Percentiles rank a stretch among this genome's conserved stretches.
phyloP scores from a whole-genome alignment of 2,113 vertebrate species.

The Maylandia zebra region DNA sequence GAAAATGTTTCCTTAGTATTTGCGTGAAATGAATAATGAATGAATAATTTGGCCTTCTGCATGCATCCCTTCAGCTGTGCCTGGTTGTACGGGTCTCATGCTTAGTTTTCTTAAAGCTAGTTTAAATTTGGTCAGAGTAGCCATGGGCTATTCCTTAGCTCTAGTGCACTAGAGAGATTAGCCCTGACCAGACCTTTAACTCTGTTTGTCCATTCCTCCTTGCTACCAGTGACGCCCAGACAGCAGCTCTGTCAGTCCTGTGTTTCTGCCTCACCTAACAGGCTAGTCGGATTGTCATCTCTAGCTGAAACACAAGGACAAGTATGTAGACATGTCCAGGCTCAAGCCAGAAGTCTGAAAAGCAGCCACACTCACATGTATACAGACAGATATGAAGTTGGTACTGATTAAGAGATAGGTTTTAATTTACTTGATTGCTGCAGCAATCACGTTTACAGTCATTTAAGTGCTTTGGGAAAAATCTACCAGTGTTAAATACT shows the following conservation, averaged over 20 bases:
- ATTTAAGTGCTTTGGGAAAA: constrained; percentile 22
- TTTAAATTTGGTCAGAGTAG: neutral
- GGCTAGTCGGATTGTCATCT: neutral
- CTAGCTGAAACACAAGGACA: neutral
- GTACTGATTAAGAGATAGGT: neutral
- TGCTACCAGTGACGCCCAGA: neutral
- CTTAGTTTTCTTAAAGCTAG: neutral
- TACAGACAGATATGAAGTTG: neutral
- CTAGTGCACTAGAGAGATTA: constrained; percentile 16
- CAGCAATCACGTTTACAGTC: neutral
- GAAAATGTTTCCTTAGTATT: neutral
- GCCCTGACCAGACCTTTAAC: constrained; percentile 15
- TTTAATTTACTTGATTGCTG: constrained; percentile 33
- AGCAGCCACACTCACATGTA: neutral
- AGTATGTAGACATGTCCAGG: neutral
- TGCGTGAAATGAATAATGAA: constrained; percentile 9
- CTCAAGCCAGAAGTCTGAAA: neutral
- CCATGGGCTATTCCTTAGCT: neutral
- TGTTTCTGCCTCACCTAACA: constrained; percentile 46
- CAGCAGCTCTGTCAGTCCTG: constrained; percentile 28
- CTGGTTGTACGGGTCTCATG: neutral
- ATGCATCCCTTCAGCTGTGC: neutral
- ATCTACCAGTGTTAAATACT: neutral
- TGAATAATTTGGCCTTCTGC: neutral
- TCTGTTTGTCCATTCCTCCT: neutral